A percentile compares a stretch with the other conserved stretches of the same genome.
phyloP scores from a whole-genome alignment of 2,113 vertebrate genomes.

The Amphilophus citrinellus region DNA sequence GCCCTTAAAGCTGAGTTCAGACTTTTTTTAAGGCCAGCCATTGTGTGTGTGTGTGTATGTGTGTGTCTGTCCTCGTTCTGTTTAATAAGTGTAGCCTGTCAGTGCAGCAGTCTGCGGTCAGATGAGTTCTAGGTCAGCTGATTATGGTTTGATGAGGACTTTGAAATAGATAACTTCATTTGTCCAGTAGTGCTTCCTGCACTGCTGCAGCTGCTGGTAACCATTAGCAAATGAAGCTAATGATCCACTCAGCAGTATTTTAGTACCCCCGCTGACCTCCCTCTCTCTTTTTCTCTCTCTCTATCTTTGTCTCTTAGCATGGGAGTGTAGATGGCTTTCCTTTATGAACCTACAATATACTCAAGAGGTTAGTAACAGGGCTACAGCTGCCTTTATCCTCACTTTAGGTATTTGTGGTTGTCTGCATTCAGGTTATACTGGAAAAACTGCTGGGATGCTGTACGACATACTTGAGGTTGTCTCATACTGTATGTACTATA shows the following conservation, averaged over 20 bases:
- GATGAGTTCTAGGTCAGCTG: constrained; percentile 39
- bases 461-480: not conserved
- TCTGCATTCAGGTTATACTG: not conserved
- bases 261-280: constrained; percentile 53
- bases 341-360: constrained; percentile 17
- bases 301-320: constrained; percentile 4
- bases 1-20: not conserved
- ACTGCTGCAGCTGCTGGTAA: constrained; percentile 49
- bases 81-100: constrained; percentile 23
- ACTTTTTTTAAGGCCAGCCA: not conserved
- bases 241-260: constrained; percentile 69
- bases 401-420: not conserved
- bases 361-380: not conserved
- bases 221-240: constrained; percentile 80
- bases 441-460: not conserved
- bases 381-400: not conserved
- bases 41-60: not conserved
- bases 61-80: not conserved
- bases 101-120: constrained; percentile 28
- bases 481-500: not conserved
- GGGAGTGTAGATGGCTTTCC: not conserved
- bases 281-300: not conserved
- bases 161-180: constrained; percentile 54
- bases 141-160: constrained; percentile 55
- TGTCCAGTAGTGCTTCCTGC: constrained; percentile 9